Base-by-base conservation (phyloP, 2,888 invertebrate species). In the Marronus borbonicus region DNA sequence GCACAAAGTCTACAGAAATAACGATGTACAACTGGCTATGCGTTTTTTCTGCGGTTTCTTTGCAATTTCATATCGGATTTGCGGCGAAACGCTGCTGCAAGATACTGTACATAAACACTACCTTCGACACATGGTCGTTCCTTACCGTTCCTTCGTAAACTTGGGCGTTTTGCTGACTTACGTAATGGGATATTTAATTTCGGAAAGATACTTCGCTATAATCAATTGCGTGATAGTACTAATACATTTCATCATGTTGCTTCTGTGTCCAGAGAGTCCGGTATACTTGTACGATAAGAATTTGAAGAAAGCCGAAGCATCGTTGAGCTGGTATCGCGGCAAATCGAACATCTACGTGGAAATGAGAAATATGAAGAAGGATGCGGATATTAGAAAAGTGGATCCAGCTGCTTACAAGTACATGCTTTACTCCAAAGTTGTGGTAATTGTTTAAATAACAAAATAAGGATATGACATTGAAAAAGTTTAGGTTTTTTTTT, bases 251-350 rank as follows among this genome's bases (percentile, higher is more conserved):
- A 20, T 82, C 10, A 60, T 84, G 49, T 76, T 84, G 1, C 58
- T 78, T 1, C 28, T 82, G 0, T 76, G 83, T 49, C 85, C 83
- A 0, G 86, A 86, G 80, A 85, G 85, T 77, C 86, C 86, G 0
- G 84, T 84, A 4, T 83, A 80, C 80, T 76, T 86, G 24, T 85
- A 82, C 75, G 75, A 81, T 2, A 84, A 77, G 31, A 83, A 78
- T 44, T 65, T 79, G 24, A 78, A 80, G 55, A 69, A 81, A 52
- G 84, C 84, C 0, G 81, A 81, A 28, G 69, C 81, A 52, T 79
- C 84, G 0, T 65, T 84, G 12, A 74, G 78, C 8, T 85, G 83
- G 85, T 85, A 84, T 69, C 78, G 84, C n/a, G 86, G 86, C 0
- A 69, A 75, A 39, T 75, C 78, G 0, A 83, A 85, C 68, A 82